Conservation (phyloP, 2,888 invertebrate genomes). For the Zaprionus lineosus region DNA sequence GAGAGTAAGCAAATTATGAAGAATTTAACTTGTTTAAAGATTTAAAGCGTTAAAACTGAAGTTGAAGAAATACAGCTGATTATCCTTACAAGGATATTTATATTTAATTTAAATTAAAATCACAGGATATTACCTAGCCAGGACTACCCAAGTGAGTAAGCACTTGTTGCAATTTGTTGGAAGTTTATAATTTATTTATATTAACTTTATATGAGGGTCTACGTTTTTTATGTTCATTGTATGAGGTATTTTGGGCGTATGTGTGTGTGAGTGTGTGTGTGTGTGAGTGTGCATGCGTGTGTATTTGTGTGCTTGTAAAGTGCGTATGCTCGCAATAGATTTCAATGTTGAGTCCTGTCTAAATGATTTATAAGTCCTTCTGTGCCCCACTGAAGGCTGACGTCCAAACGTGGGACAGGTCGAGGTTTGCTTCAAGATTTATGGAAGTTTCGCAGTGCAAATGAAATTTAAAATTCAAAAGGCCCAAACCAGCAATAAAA, state of each 20-base stretch:
- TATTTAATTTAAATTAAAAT: no score
- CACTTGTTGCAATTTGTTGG: slow-evolving; percentile 61
- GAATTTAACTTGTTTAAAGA: no score
- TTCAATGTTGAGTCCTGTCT: slow-evolving; percentile 5
- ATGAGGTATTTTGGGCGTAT: slow-evolving; percentile 6
- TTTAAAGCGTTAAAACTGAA: no score
- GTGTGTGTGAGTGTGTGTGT: not conserved
- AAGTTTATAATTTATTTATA: slow-evolving; percentile 69
- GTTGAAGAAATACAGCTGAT: no score
- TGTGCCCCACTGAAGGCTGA: no score
- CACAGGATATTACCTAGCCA: no score
- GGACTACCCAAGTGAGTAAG: slow-evolving; percentile 12
- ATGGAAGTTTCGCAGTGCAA: not conserved
- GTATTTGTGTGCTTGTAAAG: not conserved
- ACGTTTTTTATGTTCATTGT: slow-evolving; percentile 42
- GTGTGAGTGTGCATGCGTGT: not conserved
- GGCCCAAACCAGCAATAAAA: not conserved
- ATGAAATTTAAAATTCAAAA: slow-evolving; percentile 14
- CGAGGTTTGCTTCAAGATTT: not conserved
- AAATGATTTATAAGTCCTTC: slow-evolving; percentile 46
- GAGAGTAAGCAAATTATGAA: no score
- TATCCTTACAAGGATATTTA: no score
- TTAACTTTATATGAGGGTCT: slow-evolving; percentile 49
- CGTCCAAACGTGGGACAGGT: no score
- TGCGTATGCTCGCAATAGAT: slow-evolving; percentile 1